Evolutionary conservation across 2,113 vertebrate species (phyloP).

Genomic region (Poicephalus meyeri): DNA sequence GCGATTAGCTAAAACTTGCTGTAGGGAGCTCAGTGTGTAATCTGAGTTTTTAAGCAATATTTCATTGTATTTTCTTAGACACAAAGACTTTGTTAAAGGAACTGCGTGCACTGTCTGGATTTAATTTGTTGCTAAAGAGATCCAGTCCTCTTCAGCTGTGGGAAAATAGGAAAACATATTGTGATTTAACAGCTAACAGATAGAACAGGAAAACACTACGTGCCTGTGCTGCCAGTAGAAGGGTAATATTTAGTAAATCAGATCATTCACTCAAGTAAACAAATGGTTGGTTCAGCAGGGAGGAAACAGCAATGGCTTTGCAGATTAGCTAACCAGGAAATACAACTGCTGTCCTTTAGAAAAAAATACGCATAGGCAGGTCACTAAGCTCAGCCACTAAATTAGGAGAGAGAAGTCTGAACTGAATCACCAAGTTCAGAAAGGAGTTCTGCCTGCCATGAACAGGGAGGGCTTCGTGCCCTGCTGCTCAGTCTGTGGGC

Average conservation of each 20-base stretch:
- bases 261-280: background rate
- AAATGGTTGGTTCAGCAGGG: background rate
- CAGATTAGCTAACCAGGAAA: constrained; percentile 11
- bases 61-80: background rate
- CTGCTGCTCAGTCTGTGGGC: accelerated
- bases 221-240: background rate
- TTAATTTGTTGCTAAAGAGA: background rate
- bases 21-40: background rate
- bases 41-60: background rate
- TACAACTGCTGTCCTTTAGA: background rate
- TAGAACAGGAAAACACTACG: background rate
- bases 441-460: background rate
- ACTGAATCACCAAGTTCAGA: accelerated
- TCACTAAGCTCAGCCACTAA: background rate
- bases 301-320: background rate
- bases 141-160: background rate
- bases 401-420: background rate
- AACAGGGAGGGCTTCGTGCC: background rate
- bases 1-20: background rate
- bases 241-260: background rate
- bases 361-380: background rate
- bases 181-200: background rate
- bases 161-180: background rate
- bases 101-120: background rate
- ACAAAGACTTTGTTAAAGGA: constrained; percentile 9